Conservation (phyloP, 1,140 invertebrate species). For the Anagrus nilaparvatae region DNA sequence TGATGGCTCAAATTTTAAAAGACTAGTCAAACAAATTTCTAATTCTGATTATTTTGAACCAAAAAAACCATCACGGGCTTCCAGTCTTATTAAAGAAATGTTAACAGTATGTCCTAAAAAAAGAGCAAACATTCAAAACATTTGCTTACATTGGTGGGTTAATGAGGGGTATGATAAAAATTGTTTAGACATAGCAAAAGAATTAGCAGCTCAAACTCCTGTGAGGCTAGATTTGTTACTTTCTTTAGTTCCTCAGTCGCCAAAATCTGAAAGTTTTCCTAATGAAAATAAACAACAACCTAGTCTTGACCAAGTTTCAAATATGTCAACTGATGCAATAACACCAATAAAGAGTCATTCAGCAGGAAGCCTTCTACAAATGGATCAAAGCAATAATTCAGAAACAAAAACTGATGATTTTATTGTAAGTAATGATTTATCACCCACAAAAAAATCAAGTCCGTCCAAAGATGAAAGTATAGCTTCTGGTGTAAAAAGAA, state of each 20-base stretch:
- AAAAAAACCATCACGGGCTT: conserved; percentile 85
- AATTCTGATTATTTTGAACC: conserved; percentile 96
- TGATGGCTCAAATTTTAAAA: conserved; percentile 96
- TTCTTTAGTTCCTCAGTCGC: conserved; percentile 63
- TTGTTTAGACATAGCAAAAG: conserved; percentile 78
- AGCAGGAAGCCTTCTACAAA: conserved; percentile 55
- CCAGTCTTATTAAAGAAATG: conserved; percentile 88
- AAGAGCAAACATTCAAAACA: conserved; percentile 85
- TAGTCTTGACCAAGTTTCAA: too few relatives aligned
- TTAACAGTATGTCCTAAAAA: conserved; percentile 82
- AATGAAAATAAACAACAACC: too few relatives aligned
- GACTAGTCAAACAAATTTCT: conserved; percentile 93
- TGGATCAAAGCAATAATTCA: conserved; percentile 43
- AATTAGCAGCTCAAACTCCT: conserved; percentile 80
- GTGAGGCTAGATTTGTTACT: conserved; percentile 80
- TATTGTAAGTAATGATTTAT: too few relatives aligned
- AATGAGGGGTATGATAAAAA: conserved; percentile 77
- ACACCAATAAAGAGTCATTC: conserved; percentile 54
- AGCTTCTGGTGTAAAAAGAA: conserved; percentile 46
- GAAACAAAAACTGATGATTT: too few relatives aligned
- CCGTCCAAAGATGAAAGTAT: conserved; percentile 51
- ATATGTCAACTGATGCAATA: conserved; percentile 33
- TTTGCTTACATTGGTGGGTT: conserved; percentile 90
- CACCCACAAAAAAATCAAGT: too few relatives aligned
- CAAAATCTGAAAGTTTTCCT: conserved; percentile 53